Evolutionary conservation across 2,113 vertebrate species (phyloP).

Genomic region (Dicaeum eximium): DNA sequence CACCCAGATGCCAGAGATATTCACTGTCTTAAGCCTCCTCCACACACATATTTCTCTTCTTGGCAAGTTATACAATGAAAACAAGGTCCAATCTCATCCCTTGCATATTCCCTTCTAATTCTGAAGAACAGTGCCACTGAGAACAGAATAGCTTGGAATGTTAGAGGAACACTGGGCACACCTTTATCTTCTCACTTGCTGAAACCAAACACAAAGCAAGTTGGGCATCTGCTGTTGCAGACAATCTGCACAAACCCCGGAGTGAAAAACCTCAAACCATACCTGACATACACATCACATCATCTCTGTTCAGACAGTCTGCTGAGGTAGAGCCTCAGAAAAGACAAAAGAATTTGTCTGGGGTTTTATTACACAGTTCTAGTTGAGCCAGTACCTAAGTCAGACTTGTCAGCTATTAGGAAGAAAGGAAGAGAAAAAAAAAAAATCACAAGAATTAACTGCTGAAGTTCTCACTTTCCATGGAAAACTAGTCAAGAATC

Average conservation of each 20-base stretch:
- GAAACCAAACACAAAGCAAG: background rate
- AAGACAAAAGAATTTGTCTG: background rate
- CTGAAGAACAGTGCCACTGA: background rate
- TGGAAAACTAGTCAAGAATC: background rate
- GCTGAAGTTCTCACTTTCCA: background rate
- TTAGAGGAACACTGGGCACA: background rate
- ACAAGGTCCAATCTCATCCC: background rate
- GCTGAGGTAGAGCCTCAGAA: background rate
- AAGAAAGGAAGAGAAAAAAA: background rate
- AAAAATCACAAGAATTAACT: background rate
- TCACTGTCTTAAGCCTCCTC: background rate
- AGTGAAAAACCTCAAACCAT: background rate
- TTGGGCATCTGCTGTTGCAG: accelerated
- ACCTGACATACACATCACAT: background rate
- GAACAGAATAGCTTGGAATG: background rate
- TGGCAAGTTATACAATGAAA: background rate
- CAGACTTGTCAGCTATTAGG: background rate
- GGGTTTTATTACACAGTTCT: background rate
- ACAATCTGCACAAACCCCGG: background rate
- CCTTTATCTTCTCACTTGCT: background rate
- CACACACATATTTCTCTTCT: background rate
- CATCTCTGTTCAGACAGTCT: background rate
- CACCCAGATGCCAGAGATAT: background rate
- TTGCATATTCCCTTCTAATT: background rate
- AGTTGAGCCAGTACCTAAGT: background rate